A percentile compares a stretch with the other conserved stretches of the same genome.
These are phyloP conservation scores for Stichopus horrens DNA, from an alignment of 53 echinoderm and acorn worm genomes.

Conservation along the genomic window DNA sequence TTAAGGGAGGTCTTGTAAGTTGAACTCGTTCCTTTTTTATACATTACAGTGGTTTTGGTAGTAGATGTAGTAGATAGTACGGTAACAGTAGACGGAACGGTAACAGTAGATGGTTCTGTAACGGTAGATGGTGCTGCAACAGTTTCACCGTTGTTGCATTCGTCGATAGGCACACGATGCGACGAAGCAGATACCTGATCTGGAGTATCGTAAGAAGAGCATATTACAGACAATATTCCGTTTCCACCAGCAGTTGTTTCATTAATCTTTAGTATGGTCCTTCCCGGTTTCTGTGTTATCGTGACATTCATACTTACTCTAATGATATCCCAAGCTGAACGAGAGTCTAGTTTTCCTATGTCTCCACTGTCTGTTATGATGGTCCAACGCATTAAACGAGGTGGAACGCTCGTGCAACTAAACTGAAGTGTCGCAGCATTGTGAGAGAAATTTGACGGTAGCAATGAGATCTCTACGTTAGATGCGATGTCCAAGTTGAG, in stretches of 20 bases:
- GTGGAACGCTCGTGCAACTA: neutral
- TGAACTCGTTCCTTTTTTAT: too few relatives aligned
- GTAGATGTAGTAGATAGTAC: too few relatives aligned
- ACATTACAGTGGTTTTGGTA: too few relatives aligned
- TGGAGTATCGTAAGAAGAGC: neutral
- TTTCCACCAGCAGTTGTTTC: neutral
- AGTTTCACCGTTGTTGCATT: too few relatives aligned
- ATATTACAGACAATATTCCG: neutral
- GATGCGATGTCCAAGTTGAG: too few relatives aligned
- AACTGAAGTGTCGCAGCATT: neutral
- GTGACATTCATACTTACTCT: neutral
- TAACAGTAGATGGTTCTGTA: too few relatives aligned
- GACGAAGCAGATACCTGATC: neutral
- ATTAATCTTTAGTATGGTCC: neutral
- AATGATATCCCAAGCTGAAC: neutral
- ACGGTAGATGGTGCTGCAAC: too few relatives aligned
- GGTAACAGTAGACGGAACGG: too few relatives aligned
- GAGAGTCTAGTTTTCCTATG: neutral
- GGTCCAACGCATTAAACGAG: slow-evolving; percentile 11
- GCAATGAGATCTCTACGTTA: neutral
- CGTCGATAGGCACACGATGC: neutral
- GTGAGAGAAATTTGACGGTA: neutral
- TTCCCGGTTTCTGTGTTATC: slow-evolving; percentile 5
- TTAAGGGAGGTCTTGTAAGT: too few relatives aligned
- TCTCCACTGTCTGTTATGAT: neutral